Conservation (phyloP, 2,113 vertebrate species). For the Notothenia rossii region DNA sequence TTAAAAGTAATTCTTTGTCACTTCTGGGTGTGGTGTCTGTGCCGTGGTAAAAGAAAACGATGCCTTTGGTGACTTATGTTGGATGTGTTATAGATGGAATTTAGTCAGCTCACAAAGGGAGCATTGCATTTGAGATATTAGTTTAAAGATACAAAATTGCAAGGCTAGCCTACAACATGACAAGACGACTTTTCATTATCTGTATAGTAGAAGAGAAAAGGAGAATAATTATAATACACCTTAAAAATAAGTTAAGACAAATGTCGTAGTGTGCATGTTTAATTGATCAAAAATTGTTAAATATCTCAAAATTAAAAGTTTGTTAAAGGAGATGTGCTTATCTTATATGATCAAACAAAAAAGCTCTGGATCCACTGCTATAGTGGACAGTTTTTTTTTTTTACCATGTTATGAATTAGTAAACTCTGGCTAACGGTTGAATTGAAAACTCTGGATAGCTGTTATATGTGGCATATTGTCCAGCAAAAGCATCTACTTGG, state of each 20-base stretch:
- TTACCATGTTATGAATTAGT: neutral
- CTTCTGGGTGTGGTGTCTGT: conserved; percentile 24
- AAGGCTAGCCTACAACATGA: too few relatives aligned
- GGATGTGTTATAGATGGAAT: neutral
- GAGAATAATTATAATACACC: too few relatives aligned
- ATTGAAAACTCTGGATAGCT: neutral
- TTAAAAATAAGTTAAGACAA: too few relatives aligned
- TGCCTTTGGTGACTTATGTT: conserved; percentile 1
- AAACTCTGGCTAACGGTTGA: neutral
- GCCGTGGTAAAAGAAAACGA: conserved; percentile 5
- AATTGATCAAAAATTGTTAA: too few relatives aligned
- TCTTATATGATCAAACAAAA: too few relatives aligned
- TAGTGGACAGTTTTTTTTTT: neutral
- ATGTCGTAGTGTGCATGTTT: too few relatives aligned
- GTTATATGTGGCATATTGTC: conserved; percentile 1
- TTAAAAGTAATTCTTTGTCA: conserved; percentile 6
- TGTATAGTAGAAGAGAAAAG: too few relatives aligned
- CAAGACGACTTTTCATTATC: too few relatives aligned
- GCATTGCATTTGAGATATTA: too few relatives aligned
- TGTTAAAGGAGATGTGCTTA: too few relatives aligned
- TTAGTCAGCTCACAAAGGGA: neutral
- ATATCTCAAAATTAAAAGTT: too few relatives aligned
- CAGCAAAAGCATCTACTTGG: conserved; percentile 4
- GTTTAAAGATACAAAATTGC: too few relatives aligned
- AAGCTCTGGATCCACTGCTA: neutral